Evolutionary conservation across 2,888 invertebrate genomes (phyloP), one percentile per base, ranked within the genome.

Genomic region (Tetragonula carbonaria): DNA sequence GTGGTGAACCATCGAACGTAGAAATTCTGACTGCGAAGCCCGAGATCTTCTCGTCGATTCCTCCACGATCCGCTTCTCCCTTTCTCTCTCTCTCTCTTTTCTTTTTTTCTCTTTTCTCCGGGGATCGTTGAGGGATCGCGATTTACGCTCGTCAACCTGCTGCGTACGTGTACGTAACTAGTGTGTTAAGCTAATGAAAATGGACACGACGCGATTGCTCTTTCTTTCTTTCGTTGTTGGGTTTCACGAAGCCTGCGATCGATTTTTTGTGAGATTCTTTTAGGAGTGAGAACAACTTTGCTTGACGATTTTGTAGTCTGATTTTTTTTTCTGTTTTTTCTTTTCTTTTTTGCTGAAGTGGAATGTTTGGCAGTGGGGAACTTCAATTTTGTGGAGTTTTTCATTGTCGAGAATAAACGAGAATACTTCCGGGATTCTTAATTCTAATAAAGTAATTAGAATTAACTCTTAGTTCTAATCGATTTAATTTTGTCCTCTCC

Each of bases 1-100:
- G 78, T 74, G 72, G 50, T n/a, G 71, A 80, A 72, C 78, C 72
- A 72, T 84, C 75, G 68, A 85, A 86, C 81, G 62, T 86, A 85
- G 85, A 86, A 86, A 84, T 85, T 66, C 80, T 74, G 74, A 71
- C 79, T 77, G 33, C 33, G 73, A 77, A 33, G 66, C 66, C 18
- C 68, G 67, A 67, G 33, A 67, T 55, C 65, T 28, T 59, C 21
- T 63, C 57, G 16, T 45, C 70, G 73, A 80, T 77, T 38, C 8
- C 23, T 18, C 72, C 55, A 50, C 50, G 68, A 63, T 33, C 50
- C 50, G 14, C 38, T 45, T 50, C 16, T 45, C 23, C 3, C 14
- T 2, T 2, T 45, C n/a, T 67, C 2, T 0, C 1, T 45, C 8
- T 45, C 1, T 45, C 45, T 45, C 5, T 45, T 8, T 45, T 11